Base-by-base conservation (phyloP, 92 coral and sea anemone species). In the Chrysogorgia sp. region DNA sequence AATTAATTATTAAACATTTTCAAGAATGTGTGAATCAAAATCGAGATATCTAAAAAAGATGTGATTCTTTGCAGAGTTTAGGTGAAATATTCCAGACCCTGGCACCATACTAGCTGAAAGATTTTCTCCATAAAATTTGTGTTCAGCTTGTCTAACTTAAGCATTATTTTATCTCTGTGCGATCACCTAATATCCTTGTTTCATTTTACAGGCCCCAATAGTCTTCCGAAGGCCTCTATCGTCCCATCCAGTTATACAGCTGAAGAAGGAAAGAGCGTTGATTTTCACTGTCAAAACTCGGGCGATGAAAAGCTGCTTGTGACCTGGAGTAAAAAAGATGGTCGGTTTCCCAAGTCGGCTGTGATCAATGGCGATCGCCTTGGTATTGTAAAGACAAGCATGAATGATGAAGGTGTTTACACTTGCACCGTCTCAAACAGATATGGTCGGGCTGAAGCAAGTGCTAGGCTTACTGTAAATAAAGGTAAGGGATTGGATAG, bases 201-300 rank as follows among this genome's bases (percentile, higher is more conserved):
- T n/a, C n/a, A n/a, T n/a, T n/a, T n/a, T n/a, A n/a, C 57, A 94
- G 98, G 97, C 61, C 89, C 92, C 9, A 96, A 96, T 5, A 91
- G 94, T 57, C 84, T 85, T 1, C 98, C 98, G 30, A 74, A 65
- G 9, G 90, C 90, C 0, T 61, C 77, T 17, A 86, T 91, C 17
- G 60, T 66, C 33, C 94, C 92, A 74, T 84, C 76, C 19, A 57
- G 79, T 10, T 86, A 91, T 43, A 65, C 84, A 40, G 92, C 91
- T 3, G 65, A 63, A 4, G 97, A 94, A 83, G 97, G 97, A 55
- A 84, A 89, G 43, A 86, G 83, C 57, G 92, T 97, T 58, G 82
- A 77, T 65, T 85, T 94, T 70, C 79, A 89, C 45, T 94, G 98
- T 52, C 58, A 79, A 23, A 91, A 91, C 12, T 53, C 72, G 19